A percentile compares a stretch with the other conserved stretches of the same genome.
Conservation (phyloP, 2,113 vertebrate species). For the Leptocoma aspasia region DNA sequence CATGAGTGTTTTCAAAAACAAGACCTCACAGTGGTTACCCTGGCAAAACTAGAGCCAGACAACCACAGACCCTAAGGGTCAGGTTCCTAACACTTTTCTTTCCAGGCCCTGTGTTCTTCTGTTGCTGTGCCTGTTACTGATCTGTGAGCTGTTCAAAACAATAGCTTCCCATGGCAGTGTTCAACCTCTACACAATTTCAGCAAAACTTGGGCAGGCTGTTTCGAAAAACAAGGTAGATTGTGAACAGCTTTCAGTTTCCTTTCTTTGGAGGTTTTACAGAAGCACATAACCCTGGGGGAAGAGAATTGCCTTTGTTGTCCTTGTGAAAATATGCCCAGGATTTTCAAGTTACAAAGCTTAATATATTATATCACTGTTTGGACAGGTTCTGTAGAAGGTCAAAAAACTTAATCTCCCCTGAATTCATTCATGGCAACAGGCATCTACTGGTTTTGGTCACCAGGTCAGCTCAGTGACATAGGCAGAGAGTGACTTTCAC, state of each 20-base stretch:
- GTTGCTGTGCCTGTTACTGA: background rate
- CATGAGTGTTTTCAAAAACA: background rate
- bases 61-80: background rate
- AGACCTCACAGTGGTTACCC: background rate
- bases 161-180: background rate
- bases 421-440: background rate
- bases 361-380: background rate
- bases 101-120: background rate
- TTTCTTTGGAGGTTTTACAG: background rate
- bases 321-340: slow-evolving; percentile 14
- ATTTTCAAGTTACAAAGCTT: slow-evolving; percentile 9
- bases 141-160: background rate
- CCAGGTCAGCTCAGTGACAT: background rate
- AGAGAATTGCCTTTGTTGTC: background rate
- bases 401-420: background rate
- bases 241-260: background rate
- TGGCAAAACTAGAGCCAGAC: background rate
- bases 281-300: background rate
- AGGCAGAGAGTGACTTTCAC: background rate
- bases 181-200: background rate
- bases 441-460: background rate
- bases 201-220: background rate
- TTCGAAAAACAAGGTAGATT: slow-evolving; percentile 8
- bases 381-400: background rate
- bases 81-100: background rate